Conservation (phyloP, 2,888 invertebrate genomes). For the Thera britannica region DNA sequence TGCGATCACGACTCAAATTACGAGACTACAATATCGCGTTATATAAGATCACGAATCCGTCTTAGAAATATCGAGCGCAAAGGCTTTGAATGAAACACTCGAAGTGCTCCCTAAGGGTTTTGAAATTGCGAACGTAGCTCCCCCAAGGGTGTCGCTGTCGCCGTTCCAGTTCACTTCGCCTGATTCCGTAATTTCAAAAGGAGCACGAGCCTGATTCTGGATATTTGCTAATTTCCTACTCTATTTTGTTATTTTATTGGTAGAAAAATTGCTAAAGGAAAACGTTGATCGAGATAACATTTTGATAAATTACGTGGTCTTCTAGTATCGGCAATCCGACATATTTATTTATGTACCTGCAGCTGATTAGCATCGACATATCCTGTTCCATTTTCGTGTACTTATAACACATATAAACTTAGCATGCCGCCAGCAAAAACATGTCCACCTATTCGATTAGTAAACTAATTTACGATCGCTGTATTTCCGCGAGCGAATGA, state of each 20-base stretch:
- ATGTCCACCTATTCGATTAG: constrained; percentile 32
- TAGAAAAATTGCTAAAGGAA: not conserved
- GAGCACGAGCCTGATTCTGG: constrained; percentile 31
- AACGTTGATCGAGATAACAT: not conserved
- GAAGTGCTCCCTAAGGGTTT: constrained; percentile 21
- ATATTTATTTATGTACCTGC: not conserved
- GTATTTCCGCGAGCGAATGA: constrained; percentile 26
- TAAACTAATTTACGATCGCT: constrained; percentile 32
- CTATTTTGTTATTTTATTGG: not conserved
- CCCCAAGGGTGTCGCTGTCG: constrained; percentile 33
- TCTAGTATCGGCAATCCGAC: not conserved
- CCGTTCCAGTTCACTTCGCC: constrained; percentile 37
- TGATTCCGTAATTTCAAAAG: constrained; percentile 39
- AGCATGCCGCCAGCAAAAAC: constrained; percentile 25
- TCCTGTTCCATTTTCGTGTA: constrained; percentile 5
- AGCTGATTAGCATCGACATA: constrained; percentile 1
- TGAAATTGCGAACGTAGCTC: constrained; percentile 42
- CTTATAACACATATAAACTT: constrained; percentile 21
- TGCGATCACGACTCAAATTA: constrained; percentile 34
- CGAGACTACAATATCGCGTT: constrained; percentile 33
- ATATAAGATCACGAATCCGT: constrained; percentile 20
- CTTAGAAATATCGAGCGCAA: constrained; percentile 20
- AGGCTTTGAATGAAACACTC: constrained; percentile 28
- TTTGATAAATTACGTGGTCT: not conserved
- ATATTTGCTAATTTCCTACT: constrained; percentile 38